Conservation (phyloP, 2,797 vertebrate species). For the Cryptoblepharus egeriae region DNA sequence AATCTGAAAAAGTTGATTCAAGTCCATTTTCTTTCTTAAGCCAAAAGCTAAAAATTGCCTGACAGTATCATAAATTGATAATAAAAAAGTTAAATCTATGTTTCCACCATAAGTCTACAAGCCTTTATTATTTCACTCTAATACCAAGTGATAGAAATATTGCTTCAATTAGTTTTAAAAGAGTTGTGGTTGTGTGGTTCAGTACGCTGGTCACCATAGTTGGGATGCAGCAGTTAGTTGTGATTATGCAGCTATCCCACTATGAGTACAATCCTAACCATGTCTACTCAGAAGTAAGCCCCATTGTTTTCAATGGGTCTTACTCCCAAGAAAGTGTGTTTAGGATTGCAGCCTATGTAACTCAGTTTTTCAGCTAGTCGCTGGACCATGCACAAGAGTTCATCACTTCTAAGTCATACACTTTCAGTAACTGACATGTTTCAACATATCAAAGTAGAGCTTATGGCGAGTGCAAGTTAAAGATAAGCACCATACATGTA, state of each 20-base stretch:
- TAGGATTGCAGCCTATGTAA: too few relatives aligned
- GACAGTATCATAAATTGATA: slow-evolving; percentile 20
- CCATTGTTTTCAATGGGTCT: too few relatives aligned
- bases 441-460: background rate
- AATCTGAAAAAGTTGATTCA: slow-evolving; percentile 23
- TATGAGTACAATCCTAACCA: too few relatives aligned
- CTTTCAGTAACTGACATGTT: background rate
- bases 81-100: slow-evolving; percentile 3
- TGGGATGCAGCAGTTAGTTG: background rate
- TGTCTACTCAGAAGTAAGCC: too few relatives aligned
- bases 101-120: background rate
- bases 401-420: background rate
- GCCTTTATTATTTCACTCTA: background rate
- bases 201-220: too few relatives aligned
- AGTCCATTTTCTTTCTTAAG: slow-evolving; percentile 20
- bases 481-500: background rate
- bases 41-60: background rate
- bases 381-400: background rate
- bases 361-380: background rate
- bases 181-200: too few relatives aligned
- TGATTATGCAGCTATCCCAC: background rate
- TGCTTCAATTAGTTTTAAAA: slow-evolving; percentile 1
- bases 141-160: background rate
- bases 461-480: background rate
- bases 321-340: too few relatives aligned